Evolutionary conservation across 2,113 vertebrate genomes (phyloP).

Genomic region (Catharus minimus): DNA sequence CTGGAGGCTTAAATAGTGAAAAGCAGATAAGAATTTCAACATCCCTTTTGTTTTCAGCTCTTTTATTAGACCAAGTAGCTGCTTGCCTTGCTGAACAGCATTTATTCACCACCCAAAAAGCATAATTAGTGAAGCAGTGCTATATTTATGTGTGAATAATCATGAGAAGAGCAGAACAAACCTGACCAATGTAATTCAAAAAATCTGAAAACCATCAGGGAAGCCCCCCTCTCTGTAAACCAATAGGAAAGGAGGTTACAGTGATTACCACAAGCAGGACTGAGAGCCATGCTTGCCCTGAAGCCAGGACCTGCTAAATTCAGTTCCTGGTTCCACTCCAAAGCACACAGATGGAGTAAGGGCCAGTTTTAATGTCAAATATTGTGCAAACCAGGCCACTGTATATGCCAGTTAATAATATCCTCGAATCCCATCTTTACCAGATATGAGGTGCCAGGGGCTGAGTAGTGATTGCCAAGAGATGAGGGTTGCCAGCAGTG

Average conservation of each 20-base stretch:
- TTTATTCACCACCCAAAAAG: not conserved
- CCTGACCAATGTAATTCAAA: not conserved
- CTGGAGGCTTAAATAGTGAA: not conserved
- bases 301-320: slow-evolving; percentile 22
- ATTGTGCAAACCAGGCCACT: not conserved
- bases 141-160: not conserved
- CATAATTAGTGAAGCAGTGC: not conserved
- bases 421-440: not conserved
- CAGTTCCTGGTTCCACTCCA: slow-evolving; percentile 25
- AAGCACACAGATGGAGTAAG: slow-evolving; percentile 18
- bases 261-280: accelerated
- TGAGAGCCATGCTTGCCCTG: not conserved
- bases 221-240: not conserved
- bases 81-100: not conserved
- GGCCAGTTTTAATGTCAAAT: not conserved
- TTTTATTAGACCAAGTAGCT: not conserved
- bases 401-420: not conserved
- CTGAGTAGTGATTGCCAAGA: not conserved
- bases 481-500: not conserved
- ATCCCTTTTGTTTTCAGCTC: not conserved
- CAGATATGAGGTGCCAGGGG: not conserved
- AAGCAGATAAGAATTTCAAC: not conserved
- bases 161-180: not conserved
- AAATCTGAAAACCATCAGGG: not conserved
- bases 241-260: not conserved